Conservation (phyloP, 2,888 invertebrate genomes). For the Xestia ashworthii region DNA sequence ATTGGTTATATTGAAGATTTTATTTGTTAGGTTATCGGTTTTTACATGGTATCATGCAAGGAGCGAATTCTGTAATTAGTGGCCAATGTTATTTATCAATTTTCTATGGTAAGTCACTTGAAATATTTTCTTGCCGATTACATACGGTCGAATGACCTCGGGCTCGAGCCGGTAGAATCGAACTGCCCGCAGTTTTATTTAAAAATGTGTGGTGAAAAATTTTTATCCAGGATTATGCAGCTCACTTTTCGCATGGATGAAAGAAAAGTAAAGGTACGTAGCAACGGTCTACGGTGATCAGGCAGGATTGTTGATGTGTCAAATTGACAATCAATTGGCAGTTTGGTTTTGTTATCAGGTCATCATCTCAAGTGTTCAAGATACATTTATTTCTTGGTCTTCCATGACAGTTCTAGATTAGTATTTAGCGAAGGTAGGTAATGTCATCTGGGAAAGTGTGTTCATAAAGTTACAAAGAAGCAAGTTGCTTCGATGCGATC, state of each 20-base stretch:
- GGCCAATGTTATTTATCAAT: conserved; percentile 87
- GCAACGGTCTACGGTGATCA: not conserved
- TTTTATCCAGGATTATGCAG: not conserved
- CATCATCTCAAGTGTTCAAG: not conserved
- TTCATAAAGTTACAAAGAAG: not conserved
- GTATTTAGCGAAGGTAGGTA: not conserved
- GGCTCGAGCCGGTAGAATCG: no score
- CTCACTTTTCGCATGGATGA: not conserved
- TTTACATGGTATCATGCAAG: conserved; percentile 79
- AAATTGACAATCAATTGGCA: not conserved
- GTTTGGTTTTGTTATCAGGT: not conserved
- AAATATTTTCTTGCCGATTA: conserved; percentile 7
- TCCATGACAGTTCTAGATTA: not conserved
- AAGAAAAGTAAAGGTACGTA: not conserved
- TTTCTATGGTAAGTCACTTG: conserved; percentile 82
- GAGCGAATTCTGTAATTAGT: conserved; percentile 71
- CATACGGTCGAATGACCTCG: not conserved
- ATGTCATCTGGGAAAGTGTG: not conserved
- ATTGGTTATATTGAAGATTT: conserved; percentile 61
- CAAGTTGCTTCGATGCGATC: not conserved
- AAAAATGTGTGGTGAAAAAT: not conserved
- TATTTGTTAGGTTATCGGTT: conserved; percentile 74
- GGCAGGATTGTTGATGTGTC: not conserved
- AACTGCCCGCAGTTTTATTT: not conserved
- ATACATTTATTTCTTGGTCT: no score